Conservation (phyloP, 2,888 invertebrate genomes). For the Psylliodes chrysocephalus region DNA sequence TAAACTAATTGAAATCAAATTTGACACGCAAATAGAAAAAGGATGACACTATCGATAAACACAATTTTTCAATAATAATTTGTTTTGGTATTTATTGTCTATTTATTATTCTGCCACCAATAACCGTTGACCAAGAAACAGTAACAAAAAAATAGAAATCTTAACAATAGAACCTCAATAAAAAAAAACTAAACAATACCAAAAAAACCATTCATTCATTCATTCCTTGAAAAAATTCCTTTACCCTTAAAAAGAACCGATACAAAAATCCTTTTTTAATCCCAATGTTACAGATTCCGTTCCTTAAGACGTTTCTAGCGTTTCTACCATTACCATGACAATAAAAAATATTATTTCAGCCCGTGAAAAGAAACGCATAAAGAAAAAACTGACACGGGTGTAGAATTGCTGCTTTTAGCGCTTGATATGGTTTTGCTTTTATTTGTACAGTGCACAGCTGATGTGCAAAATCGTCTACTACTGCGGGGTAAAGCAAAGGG, state of each 20-base stretch:
- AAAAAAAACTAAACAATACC: neutral
- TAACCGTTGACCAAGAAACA: neutral
- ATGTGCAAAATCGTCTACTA: conserved; percentile 58
- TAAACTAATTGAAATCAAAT: no score
- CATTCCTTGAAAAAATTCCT: neutral
- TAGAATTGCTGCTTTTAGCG: conserved; percentile 41
- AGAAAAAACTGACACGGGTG: conserved; percentile 41
- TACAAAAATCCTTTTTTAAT: conserved; percentile 46
- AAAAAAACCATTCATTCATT: neutral
- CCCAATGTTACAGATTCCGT: conserved; percentile 55
- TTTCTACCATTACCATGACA: conserved; percentile 54
- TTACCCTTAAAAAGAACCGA: conserved; percentile 26
- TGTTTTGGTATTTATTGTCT: no score
- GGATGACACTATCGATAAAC: no score
- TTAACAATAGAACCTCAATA: neutral
- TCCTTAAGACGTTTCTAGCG: conserved; percentile 53
- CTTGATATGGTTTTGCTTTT: conserved; percentile 41
- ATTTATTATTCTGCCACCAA: no score
- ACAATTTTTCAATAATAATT: no score
- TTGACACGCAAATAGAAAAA: no score
- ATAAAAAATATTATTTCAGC: conserved; percentile 60
- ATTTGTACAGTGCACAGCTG: conserved; percentile 60
- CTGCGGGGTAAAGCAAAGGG: no score
- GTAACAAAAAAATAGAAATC: neutral
- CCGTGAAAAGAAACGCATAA: conserved; percentile 49